Evolutionary conservation across 2,888 invertebrate genomes (phyloP).

Genomic region (Cartodere bifasciata): DNA sequence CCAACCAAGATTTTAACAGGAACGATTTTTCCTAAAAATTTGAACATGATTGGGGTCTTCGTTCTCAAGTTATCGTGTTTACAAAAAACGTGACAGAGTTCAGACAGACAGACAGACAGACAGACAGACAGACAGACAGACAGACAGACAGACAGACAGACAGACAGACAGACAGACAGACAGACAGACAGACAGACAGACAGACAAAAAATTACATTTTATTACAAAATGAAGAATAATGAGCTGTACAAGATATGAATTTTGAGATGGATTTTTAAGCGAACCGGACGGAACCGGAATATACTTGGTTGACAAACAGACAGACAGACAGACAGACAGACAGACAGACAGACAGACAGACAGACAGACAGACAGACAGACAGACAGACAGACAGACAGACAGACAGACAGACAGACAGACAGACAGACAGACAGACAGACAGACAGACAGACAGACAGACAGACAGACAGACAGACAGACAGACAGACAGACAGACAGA

Average conservation of each 20-base stretch:
- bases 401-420: conserved; percentile 1
- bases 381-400: conserved; percentile 1
- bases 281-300: conserved; percentile 11
- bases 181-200: conserved; percentile 11
- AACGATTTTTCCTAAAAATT: too few relatives aligned
- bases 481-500: conserved; percentile 1
- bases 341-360: conserved; percentile 12
- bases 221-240: too few relatives aligned
- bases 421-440: conserved; percentile 1
- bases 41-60: too few relatives aligned
- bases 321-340: too few relatives aligned
- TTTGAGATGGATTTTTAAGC: too few relatives aligned
- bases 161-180: conserved; percentile 12
- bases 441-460: conserved; percentile 1
- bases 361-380: conserved; percentile 1
- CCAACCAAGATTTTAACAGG: too few relatives aligned
- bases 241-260: too few relatives aligned
- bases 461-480: conserved; percentile 1
- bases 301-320: conserved; percentile 12
- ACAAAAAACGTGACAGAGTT: too few relatives aligned
- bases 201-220: conserved; percentile 11
- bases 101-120: conserved; percentile 11
- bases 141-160: conserved; percentile 12
- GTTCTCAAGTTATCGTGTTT: too few relatives aligned
- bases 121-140: conserved; percentile 12